Evolutionary conservation across 2,888 invertebrate genomes (phyloP), one percentile per base, ranked within the genome.

Genomic region (Biston stratarius): DNA sequence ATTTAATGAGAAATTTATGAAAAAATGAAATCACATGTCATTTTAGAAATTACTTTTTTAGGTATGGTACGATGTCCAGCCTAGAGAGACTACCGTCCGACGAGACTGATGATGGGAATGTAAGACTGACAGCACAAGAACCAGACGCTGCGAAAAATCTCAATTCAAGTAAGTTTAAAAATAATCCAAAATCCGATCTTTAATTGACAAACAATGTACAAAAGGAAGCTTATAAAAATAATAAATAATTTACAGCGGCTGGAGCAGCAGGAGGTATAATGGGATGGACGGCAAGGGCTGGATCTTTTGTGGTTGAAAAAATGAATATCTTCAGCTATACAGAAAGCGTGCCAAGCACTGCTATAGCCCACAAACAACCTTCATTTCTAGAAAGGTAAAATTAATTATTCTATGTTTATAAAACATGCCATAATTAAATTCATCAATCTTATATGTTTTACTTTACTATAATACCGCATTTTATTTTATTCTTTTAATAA

Each of bases 281-380:
- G 88, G 96, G 96, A 12, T 97, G 97, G 97, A 97, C 97, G 0
- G 96, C 96, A 8, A 94, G 96, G 69, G 97, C 97, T 7, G 97
- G 97, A 0, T 96, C 96, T 44, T 97, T 96, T 83, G 97, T 97
- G 6, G 96, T 96, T 6, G 97, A 97, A 77, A 97, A 97, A 84
- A 97, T 97, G 96, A 94, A 93, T 69, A 92, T 94, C 44, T 93
- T 94, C 72, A 94, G 92, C 74, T 93, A 94, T 68, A 91, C 94
- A 1, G 94, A 94, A 69, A 92, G 87, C 71, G 92, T 92, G 34
- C 92, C 92, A 10, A 92, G 84, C 67, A 86, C 91, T 0, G 83
- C 92, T 0, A 85, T 90, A 76, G 91, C 83, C n/a, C 90, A 90
- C 59, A 94, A 94, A 67, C 94, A 94, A 71, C 94, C 94, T 0